These are phyloP conservation scores for Laupala kohalensis DNA, from an alignment of 1,140 invertebrate genomes.

Conservation along the genomic window DNA sequence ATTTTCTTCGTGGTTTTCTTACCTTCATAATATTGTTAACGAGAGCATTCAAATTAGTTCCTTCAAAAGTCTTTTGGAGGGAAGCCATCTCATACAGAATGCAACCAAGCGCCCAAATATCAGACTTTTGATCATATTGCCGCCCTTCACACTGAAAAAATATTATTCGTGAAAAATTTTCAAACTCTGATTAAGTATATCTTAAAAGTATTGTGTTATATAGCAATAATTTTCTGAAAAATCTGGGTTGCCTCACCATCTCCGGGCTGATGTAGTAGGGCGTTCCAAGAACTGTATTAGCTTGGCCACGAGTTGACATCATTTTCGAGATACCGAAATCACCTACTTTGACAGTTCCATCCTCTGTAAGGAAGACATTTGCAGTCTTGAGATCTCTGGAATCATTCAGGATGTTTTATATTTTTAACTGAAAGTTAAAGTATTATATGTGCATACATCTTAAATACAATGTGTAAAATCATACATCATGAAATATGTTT, in stretches of 20 bases:
- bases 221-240: neutral
- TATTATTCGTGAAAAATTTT: neutral
- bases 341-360: constrained; percentile 51
- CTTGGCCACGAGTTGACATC: constrained; percentile 51
- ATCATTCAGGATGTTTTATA: constrained; percentile 11
- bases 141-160: constrained; percentile 57
- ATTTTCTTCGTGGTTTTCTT: constrained; percentile 13
- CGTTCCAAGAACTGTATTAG: constrained; percentile 64
- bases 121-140: constrained; percentile 63
- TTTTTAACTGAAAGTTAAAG: too few species aligned
- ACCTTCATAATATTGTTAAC: constrained; percentile 67
- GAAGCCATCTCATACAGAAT: constrained; percentile 71
- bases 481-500: too few species aligned
- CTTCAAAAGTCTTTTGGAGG: constrained; percentile 64
- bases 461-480: too few species aligned
- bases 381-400: constrained; percentile 61
- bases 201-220: neutral
- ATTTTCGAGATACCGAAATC: constrained; percentile 75
- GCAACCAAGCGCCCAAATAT: constrained; percentile 70
- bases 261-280: constrained; percentile 73
- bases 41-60: constrained; percentile 56
- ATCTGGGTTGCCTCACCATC: constrained; percentile 41
- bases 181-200: too few species aligned
- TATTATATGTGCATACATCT: too few species aligned
- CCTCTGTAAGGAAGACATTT: constrained; percentile 61